Base-by-base conservation (phyloP, 2,888 invertebrate genomes). In the Branchinecta sandiegonensis region DNA sequence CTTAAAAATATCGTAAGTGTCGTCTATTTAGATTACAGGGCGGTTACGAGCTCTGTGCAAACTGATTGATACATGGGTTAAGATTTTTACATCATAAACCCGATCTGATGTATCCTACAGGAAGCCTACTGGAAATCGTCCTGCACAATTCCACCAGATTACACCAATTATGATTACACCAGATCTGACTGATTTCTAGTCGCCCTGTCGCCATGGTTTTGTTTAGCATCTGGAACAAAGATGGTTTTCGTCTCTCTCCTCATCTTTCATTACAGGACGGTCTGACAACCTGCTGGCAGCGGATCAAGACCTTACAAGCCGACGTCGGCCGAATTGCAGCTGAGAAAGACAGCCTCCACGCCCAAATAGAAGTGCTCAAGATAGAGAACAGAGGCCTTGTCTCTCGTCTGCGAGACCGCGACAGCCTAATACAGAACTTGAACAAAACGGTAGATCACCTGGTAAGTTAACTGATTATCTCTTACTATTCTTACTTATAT, bases 341-440 rank as follows among this genome's bases (percentile, higher is more conserved):
- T 56, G 56, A 56, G 17, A 56, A 56, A 56, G 56, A 56, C 56
- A 56, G 56, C 10, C 56, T 56, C 14, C 8, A 56, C 9, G 56
- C 56, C 17, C 56, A 56, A 8, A 14, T 56, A 8, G 56, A 56
- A 56, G 17, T 56, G 14, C 17, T 56, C 14, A 56, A 10, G 56
- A 56, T 56, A 14, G 56, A 56, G 17, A 56, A 56, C 17, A n/a
- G 56, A 8, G 56, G 56, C 17, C 56, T 56, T 56, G 56, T 10
- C 56, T 56, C 56, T 56, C 56, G 56, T 56, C 56, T 56, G 17
- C 56, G 56, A 17, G 56, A 56, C 56, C 56, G 56, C 56, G 56
- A 56, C 1, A 56, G 14, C 17, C 17, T 56, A 17, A 17, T 56
- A 17, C 56, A 56, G 17, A 56, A 56, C 10, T 56, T 56, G 17